Evolutionary conservation across 2,797 vertebrate species (phyloP), one percentile per base, ranked within the genome.

Genomic region (Poeciliopsis gracilis): DNA sequence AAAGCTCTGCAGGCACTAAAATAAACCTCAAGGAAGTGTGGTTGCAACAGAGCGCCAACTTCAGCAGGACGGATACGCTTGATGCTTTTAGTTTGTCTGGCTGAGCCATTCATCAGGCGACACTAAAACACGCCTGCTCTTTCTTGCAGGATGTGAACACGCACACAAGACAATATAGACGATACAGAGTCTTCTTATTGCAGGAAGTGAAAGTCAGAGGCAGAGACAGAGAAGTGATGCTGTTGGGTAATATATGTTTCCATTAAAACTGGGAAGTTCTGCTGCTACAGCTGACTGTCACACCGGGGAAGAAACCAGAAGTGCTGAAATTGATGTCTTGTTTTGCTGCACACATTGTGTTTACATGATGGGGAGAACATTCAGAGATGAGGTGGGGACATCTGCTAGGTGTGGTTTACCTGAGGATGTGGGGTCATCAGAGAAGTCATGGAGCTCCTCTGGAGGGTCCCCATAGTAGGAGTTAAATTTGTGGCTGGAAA

Each of bases 401-500:
- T 30, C 28, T 13, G 12, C 15, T 12, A 0, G 13, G n/a, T 28
- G 11, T 18, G 61, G 33, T 43, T 80, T 97, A 99, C 98, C 98
- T 97, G 98, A 99, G 93, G 98, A 99, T 76, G 98, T 98, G 89
- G 98, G 98, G 93, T 99, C 98, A 91, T 99, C 98, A 20, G 98
- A 97, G 94, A 99, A 99, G 92, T 99, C 98, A 66, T 97, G 97
- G 74, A 99, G 96, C 91, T 99, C 98, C 95, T 99, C 98, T 38
- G 98, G 98, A 41, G 98, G 98, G 91, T 99, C 98, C 11, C 98
- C 98, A 47, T 99, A 99, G 93, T 97, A 99, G n/a, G 97, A 99
- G 88, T 98, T 99, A 92, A 99, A 99, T 95, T 99, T 99, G 97
- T 99, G 98, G 95, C 98, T 99, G 90, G 98, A 99, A 76, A 99